Base-by-base conservation (phyloP, 2,113 vertebrate species). In the Maccullochella peelii region DNA sequence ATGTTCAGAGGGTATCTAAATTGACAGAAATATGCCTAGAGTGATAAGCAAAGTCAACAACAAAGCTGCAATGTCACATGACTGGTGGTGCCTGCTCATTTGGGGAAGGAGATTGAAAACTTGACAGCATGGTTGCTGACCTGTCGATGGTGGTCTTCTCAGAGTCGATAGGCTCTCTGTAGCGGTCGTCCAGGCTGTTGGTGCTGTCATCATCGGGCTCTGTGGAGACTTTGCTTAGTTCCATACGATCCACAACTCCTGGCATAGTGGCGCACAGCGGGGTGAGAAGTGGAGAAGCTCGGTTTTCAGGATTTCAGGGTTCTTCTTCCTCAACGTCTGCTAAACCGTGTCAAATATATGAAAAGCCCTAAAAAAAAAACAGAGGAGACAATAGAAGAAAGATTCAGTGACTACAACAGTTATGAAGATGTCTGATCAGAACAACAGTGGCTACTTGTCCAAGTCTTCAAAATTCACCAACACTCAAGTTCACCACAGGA, bases 141-240 rank as follows among this genome's bases (percentile, higher is more conserved):
- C 97, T 97, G 92, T 87, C 94, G 55, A 98, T 97, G 16, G 95
- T 95, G 86, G 93, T 91, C 93, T 98, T 99, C 75, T 96, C 97
- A 0, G 95, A 94, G 59, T 96, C 96, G 0, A 90, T 94, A 42
- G 95, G 88, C 49, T 94, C 94, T 0, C 88, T 83, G 90, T 92
- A 97, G 87, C 92, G 94, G n/a, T 96, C 97, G 67, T 97, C 96
- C 2, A 95, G 91, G 89, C 98, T 98, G 80, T 96, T 95, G 12
- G 89, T 95, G 27, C 98, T 98, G 93, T 98, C 97, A 0, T 97
- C 96, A 3, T 99, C 97, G 1, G 82, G 95, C 86, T 97, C 94
- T 0, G 93, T 97, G 94, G 95, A 95, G 92, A 99, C 97, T 94
- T 96, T 97, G 82, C 95, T 96, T 59, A 98, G 95, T 91, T 99